Evolutionary conservation across 2,888 invertebrate genomes (phyloP), one percentile per base, ranked within the genome.

Genomic region (Drosophila parthenogenetica): DNA sequence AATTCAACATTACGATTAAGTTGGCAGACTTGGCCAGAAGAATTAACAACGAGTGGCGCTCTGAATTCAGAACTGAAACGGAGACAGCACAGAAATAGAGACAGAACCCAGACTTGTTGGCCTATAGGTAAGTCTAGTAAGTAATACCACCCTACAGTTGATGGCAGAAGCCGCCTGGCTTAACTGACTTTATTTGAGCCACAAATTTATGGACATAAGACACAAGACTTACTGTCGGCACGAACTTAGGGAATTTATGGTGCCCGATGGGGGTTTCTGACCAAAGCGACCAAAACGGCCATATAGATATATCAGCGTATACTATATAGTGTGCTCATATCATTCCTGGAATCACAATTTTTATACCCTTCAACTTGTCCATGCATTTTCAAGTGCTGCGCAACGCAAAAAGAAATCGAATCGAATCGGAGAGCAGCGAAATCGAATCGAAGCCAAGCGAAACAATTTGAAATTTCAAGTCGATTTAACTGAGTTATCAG

Each of bases 1-100:
- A 82, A 82, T 77, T 87, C 72, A 73, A 82, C 89, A 89, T 86
- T 87, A 85, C 89, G 79, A 70, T 69, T 69, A 61, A 40, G 22
- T 46, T 54, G 61, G 25, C 16, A 46, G 57, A 42, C 40, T 54
- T 35, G 35, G 35, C 13, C 11, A 35, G 53, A 8, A 43, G 42
- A 22, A 53, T 39, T 29, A 22, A 43, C 25, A 32, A 13, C n/a
- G 14, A 55, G 37, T 62, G 69, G 69, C 69, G 63, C 71, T 32
- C 13, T 17, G 32, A 39, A 8, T 13, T 4, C 29, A 29, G 29
- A 29, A 29, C 42, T 3, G 11, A 16, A 17, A 35, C 53, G 14
- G 61, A 53, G 42, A 40, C 54, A 46, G 46, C n/a, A 35, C 53
- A 17, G 61, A 53, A 45, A 40, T 50, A 46, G 46, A 48, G 13